Percentiles rank a stretch among this genome's conserved stretches.
phyloP scores from a whole-genome alignment of 2,797 vertebrate genomes.

The Gouania willdenowi region DNA sequence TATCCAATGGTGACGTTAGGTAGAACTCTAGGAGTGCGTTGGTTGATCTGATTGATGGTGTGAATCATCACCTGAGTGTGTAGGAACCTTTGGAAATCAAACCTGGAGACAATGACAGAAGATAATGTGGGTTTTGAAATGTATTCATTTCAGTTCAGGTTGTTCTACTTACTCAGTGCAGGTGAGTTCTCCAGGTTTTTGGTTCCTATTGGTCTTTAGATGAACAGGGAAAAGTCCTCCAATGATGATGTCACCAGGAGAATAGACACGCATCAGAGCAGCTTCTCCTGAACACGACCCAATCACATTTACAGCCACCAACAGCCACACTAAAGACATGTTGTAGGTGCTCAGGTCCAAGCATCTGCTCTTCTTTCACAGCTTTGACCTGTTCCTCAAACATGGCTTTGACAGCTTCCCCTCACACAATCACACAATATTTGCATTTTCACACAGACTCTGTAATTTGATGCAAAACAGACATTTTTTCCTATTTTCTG shows the following conservation, averaged over 20 bases:
- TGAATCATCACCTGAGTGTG: slow-evolving; percentile 42
- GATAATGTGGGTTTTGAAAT: too few species aligned
- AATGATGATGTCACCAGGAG: slow-evolving; percentile 51
- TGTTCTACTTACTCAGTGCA: slow-evolving; percentile 37
- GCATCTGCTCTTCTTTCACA: neutral
- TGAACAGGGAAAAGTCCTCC: slow-evolving; percentile 63
- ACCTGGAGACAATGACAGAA: slow-evolving; percentile 14
- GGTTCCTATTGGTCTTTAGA: neutral
- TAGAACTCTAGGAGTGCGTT: slow-evolving; percentile 1
- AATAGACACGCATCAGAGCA: neutral
- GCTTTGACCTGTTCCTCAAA: neutral
- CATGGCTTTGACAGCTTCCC: neutral
- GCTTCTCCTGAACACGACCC: neutral
- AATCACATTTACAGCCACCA: slow-evolving; percentile 1
- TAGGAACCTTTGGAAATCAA: slow-evolving; percentile 6
- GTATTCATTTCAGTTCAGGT: too few species aligned
- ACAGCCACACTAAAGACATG: slow-evolving; percentile 25
- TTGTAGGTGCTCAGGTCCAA: neutral
- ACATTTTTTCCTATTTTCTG: too few species aligned
- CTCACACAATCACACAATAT: slow-evolving; percentile 1
- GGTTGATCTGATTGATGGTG: slow-evolving; percentile 44
- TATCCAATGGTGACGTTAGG: slow-evolving; percentile 52
- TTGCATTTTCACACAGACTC: slow-evolving; percentile 22
- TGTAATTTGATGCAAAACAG: neutral
- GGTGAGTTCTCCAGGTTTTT: neutral